These are phyloP conservation scores for Scolopax mira DNA, from an alignment of 2,113 vertebrate genomes.

Conservation along the genomic window DNA sequence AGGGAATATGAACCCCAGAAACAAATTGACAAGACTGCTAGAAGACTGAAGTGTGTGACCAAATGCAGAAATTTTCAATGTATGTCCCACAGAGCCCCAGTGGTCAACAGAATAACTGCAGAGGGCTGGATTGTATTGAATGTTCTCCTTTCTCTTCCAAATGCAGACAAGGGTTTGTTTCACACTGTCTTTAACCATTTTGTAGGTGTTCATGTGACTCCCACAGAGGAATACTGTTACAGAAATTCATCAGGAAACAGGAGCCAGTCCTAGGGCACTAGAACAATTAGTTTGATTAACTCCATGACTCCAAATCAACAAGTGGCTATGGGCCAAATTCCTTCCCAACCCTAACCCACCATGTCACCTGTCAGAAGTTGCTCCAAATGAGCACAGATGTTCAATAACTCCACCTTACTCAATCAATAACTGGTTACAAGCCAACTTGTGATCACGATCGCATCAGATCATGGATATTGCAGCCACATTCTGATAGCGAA, in stretches of 20 bases:
- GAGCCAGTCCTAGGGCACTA: not conserved
- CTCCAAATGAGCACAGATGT: not conserved
- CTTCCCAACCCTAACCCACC: not conserved
- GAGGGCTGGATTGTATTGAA: not conserved
- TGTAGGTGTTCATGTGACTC: not conserved
- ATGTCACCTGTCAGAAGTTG: rapidly evolving
- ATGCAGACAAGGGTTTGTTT: not conserved
- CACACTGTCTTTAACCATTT: not conserved
- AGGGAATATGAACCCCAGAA: not conserved
- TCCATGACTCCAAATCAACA: not conserved
- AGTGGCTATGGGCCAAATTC: not conserved
- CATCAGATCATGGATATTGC: not conserved
- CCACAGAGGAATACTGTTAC: not conserved
- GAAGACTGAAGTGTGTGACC: not conserved
- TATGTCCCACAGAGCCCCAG: not conserved
- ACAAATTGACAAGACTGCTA: not conserved
- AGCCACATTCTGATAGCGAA: not conserved
- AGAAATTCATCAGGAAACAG: not conserved
- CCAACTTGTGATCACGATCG: not conserved
- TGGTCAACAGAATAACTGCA: not conserved
- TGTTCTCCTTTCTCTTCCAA: not conserved
- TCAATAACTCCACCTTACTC: not conserved
- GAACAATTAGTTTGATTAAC: not conserved
- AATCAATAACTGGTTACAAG: not conserved
- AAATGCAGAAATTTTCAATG: not conserved